A percentile compares a stretch with the other conserved stretches of the same genome.
Conservation (phyloP, 2,797 vertebrate genomes). For the Serranus cabrilla region DNA sequence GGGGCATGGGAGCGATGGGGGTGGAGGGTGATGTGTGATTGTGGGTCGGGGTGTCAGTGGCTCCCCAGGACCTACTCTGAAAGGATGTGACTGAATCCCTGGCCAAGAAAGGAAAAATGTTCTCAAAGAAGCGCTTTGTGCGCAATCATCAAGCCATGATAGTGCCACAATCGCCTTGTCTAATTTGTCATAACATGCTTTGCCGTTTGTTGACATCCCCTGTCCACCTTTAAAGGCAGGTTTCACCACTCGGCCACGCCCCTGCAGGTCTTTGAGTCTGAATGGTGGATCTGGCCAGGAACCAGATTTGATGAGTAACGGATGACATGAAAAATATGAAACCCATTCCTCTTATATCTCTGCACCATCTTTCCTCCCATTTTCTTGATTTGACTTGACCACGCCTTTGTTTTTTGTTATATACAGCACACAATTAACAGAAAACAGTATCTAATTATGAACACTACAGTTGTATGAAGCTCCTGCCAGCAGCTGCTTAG, state of each 20-base stretch:
- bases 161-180: slow-evolving; percentile 65
- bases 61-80: slow-evolving; percentile 62
- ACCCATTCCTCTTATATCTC: neutral
- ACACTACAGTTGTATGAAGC: too few species aligned
- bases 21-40: slow-evolving; percentile 51
- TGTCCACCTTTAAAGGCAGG: slow-evolving; percentile 44
- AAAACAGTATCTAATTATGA: too few species aligned
- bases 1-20: slow-evolving; percentile 43
- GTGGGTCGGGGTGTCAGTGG: slow-evolving; percentile 64
- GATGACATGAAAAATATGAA: neutral
- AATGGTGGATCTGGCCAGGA: neutral
- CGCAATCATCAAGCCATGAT: slow-evolving; percentile 64
- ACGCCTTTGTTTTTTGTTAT: too few species aligned
- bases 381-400: too few species aligned
- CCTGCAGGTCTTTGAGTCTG: slow-evolving; percentile 34
- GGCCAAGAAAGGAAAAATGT: slow-evolving; percentile 50
- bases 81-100: slow-evolving; percentile 67
- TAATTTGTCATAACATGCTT: slow-evolving; percentile 76
- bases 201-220: slow-evolving; percentile 57
- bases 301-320: neutral
- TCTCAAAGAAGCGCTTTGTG: slow-evolving; percentile 75
- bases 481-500: neutral
- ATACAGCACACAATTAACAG: too few species aligned
- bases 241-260: slow-evolving; percentile 52
- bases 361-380: neutral